A percentile compares a stretch with the other conserved stretches of the same genome.
These are phyloP conservation scores for Diplazon laetatorius DNA, from an alignment of 2,888 invertebrate genomes.

Conservation along the genomic window DNA sequence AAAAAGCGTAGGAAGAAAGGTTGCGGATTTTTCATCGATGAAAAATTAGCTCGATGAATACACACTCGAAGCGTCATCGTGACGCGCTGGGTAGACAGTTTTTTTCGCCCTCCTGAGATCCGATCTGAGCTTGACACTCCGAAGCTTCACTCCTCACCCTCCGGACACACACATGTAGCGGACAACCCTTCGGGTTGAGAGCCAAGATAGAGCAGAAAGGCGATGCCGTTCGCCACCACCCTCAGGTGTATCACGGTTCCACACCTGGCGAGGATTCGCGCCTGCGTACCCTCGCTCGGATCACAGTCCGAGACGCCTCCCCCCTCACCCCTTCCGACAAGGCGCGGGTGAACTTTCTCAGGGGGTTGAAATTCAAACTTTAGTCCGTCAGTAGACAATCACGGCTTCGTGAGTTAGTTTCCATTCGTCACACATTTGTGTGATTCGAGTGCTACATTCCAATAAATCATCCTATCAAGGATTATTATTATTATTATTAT, in stretches of 20 bases:
- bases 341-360: constrained; percentile 47
- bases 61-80: not conserved
- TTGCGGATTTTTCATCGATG: not conserved
- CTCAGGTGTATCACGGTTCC: constrained; percentile 67
- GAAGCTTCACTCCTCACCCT: not conserved
- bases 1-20: not conserved
- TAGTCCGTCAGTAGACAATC: constrained; percentile 73
- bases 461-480: not conserved
- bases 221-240: constrained; percentile 33
- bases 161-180: not conserved
- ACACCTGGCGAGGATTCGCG: constrained; percentile 76
- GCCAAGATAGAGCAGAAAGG: constrained; percentile 33
- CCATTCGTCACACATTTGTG: not conserved
- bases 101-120: constrained; percentile 11
- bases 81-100: constrained; percentile 13
- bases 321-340: too few species aligned
- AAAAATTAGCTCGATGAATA: constrained; percentile 6
- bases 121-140: constrained; percentile 28
- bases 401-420: constrained; percentile 55
- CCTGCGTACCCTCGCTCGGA: constrained; percentile 71
- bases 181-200: too few species aligned
- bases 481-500: too few species aligned
- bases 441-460: not conserved
- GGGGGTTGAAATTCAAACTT: constrained; percentile 76
- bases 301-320: constrained; percentile 44